Base-by-base conservation (phyloP, 2,113 vertebrate genomes). In the Tragulus kanchil region DNA sequence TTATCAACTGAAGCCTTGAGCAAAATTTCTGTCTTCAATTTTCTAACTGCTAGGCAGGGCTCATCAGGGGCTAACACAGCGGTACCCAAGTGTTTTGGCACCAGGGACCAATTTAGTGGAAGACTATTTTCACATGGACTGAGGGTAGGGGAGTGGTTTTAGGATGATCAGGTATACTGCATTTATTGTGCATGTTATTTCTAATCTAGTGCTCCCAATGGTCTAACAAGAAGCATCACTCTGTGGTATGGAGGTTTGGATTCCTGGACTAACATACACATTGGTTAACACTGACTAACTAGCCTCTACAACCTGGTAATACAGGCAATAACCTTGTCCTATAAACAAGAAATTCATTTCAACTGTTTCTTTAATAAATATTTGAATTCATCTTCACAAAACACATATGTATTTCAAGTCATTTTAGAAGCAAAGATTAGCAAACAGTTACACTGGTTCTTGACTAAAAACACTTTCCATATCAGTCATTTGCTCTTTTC, bases 231-330 rank as follows among this genome's bases (percentile, higher is more conserved):
- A 73, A 21, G 69, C 25, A 25, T 42, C 69, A 73, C 36, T 73
- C 21, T 42, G 45, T 13, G 5, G 21, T 42, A 5, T 21, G 45
- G 69, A 73, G 21, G 69, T 13, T 73, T 21, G 31, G 36, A 73
- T 11, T 36, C 3, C 0, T n/a, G 36, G 14, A 26, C 58, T 19
- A 23, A 28, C 2, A 3, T 0, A 21, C 0, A 82, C 52, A 3
- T 42, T 10, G 7, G 13, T 1, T 7, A 21, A 61, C 13, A 8
- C 1, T 1, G 8, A 69, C 19, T 21, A 5, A 77, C 12, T 25
- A 6, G n/a, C 9, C 62, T 3, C 16, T 1, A 4, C 3, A 21
- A 3, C 5, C 21, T 28, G 28, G 3, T 42, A 11, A n/a, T 2
- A 16, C 16, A 67, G 64, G 56, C 16, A 8, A 16, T 5, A 6